Base-by-base conservation (phyloP, 2,888 invertebrate genomes). In the Hypomecis punctinalis region DNA sequence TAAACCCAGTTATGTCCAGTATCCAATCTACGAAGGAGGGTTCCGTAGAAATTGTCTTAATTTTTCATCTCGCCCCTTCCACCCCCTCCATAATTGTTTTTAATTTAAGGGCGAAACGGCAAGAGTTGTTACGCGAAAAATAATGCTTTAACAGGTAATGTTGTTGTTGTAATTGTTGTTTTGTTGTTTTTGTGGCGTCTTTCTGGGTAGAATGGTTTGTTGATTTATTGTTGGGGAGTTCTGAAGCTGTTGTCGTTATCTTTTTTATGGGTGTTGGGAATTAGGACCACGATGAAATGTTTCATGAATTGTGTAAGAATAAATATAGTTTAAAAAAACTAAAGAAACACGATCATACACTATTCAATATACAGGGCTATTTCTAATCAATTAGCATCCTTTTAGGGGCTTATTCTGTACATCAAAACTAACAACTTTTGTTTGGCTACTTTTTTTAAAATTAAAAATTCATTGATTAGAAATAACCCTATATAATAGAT, bases 31-130 rank as follows among this genome's bases (percentile, higher is more conserved):
- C 67, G 72, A 71, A 79, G 73, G 77, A 73, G 76, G 80, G 84
- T 77, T 81, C 74, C 77, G 86, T 84, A 83, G 78, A 91, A 91
- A 91, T 91, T 91, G 91, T 91, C 86, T 91, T 92, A 92, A 92
- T 91, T 92, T 92, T 92, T 92, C 92, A 92, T 91, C 83, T 90
- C 88, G 80, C 68, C 77, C 71, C 71, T 47, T 39, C 61, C 56
- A 61, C 68, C 74, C 78, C 78, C 81, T 79, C 82, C 86, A 86
- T 91, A 91, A 91, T 92, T 92, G 91, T 91, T 91, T 90, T 91
- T 92, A 91, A 91, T 91, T 92, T 91, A 86, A 85, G 82, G 81
- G 79, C 79, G 86, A 80, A 85, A 83, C 83, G 85, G 78, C 78
- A 77, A 75, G 78, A 76, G 80, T 84, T 76, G 82, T 82, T 84